phyloP scores from a whole-genome alignment of 37 sponge, comb jelly and placozoan genomes.

The Agelas oroides region DNA sequence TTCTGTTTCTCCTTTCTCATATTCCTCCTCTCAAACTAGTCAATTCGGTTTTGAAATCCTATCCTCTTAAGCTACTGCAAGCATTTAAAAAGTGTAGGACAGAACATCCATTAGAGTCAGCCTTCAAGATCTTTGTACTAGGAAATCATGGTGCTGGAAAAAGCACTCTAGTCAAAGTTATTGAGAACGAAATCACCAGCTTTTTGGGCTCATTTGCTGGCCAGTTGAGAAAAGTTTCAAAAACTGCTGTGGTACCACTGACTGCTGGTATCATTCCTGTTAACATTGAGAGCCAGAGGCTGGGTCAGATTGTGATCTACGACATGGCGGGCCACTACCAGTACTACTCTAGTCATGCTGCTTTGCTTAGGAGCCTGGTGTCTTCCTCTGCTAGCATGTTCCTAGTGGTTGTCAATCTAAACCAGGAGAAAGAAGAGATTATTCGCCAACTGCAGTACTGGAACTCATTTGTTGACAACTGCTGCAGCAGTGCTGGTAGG shows the following conservation, averaged over 20 bases:
- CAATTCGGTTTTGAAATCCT: too few relatives aligned
- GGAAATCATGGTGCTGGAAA: neutral
- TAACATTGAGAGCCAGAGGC: neutral
- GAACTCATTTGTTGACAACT: neutral
- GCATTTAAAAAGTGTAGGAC: too few relatives aligned
- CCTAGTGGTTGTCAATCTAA: neutral
- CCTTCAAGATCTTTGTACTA: neutral
- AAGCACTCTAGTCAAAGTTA: neutral
- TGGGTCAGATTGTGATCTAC: neutral
- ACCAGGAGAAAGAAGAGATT: neutral
- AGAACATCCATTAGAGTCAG: neutral
- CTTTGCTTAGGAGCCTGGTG: neutral
- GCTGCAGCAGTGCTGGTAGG: neutral
- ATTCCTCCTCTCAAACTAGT: too few relatives aligned
- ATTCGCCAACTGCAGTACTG: slow-evolving; percentile 6
- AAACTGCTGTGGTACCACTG: neutral
- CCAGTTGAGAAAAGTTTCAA: neutral
- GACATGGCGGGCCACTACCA: slow-evolving; percentile 7
- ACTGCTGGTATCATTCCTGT: slow-evolving; percentile 1
- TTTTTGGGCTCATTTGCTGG: too few relatives aligned
- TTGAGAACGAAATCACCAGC: neutral
- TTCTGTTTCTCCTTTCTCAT: too few relatives aligned
- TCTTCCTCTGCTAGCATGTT: neutral
- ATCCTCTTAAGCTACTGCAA: too few relatives aligned
- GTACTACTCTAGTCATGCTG: slow-evolving; percentile 19